These are phyloP conservation scores for Epirrhoe tristata DNA, from an alignment of 2,888 invertebrate genomes.

Conservation along the genomic window DNA sequence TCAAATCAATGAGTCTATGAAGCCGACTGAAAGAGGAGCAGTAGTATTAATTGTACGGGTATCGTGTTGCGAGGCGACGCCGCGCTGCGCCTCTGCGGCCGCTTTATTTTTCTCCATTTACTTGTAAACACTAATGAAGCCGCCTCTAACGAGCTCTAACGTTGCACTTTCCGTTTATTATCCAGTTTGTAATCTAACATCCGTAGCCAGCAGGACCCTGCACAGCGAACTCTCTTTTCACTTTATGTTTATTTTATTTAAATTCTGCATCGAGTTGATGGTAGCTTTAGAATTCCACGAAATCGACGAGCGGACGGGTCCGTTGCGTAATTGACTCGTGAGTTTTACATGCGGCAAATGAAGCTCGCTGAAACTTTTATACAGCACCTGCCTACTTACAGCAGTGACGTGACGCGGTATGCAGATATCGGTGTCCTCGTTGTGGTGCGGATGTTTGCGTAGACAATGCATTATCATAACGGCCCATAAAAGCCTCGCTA, in stretches of 20 bases:
- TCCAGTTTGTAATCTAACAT: constrained; percentile 68
- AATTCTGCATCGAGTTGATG: constrained; percentile 21
- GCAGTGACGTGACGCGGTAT: background rate
- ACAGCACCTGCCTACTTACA: background rate
- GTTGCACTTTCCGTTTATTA: constrained; percentile 70
- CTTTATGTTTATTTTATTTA: constrained; percentile 33
- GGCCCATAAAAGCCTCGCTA: constrained; percentile 48
- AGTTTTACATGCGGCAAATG: constrained; percentile 16
- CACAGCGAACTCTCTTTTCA: constrained; percentile 24
- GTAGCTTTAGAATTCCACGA: constrained; percentile 20
- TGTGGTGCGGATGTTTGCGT: constrained; percentile 57
- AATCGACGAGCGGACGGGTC: constrained; percentile 23
- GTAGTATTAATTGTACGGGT: constrained; percentile 34
- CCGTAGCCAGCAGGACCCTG: constrained; percentile 32
- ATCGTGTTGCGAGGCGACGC: constrained; percentile 33
- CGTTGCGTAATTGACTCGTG: constrained; percentile 27
- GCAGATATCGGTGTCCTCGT: constrained; percentile 28
- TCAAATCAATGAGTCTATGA: constrained; percentile 25
- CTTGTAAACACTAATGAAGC: constrained; percentile 76
- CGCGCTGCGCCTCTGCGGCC: constrained; percentile 47
- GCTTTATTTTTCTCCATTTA: constrained; percentile 67
- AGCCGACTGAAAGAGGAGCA: constrained; percentile 18
- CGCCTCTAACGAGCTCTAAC: constrained; percentile 73
- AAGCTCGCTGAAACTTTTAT: constrained; percentile 21
- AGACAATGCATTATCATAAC: constrained; percentile 74